Conservation (phyloP, 2,797 vertebrate genomes). For the Sardinella longiceps region DNA sequence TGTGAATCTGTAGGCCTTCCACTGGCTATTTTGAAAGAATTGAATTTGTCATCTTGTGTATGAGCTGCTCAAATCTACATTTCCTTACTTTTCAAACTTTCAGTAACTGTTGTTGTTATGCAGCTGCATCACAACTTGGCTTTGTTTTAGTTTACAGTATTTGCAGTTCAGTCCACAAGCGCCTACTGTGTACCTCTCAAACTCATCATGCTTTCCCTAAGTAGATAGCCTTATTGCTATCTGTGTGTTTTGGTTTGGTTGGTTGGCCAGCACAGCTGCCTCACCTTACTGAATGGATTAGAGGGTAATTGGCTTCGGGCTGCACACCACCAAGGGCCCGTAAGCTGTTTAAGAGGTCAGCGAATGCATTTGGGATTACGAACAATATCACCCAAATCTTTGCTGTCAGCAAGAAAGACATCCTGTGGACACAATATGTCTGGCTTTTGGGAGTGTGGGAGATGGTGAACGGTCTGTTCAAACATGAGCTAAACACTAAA, state of each 20-base stretch:
- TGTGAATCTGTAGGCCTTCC: background rate
- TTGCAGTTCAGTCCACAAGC: background rate
- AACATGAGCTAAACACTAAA: background rate
- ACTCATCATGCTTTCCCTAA: background rate
- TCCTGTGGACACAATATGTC: slow-evolving; percentile 28
- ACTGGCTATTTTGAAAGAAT: background rate
- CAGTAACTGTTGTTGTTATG: background rate
- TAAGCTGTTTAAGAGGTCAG: slow-evolving; percentile 40
- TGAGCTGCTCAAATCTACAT: background rate
- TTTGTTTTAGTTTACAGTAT: background rate
- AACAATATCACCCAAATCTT: slow-evolving; percentile 25
- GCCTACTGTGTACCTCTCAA: background rate
- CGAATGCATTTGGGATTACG: background rate
- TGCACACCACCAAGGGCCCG: background rate
- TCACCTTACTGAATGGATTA: slow-evolving; percentile 34
- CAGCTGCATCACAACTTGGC: background rate
- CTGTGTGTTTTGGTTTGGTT: background rate
- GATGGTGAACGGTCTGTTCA: background rate
- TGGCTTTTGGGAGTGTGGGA: background rate
- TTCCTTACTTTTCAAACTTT: background rate
- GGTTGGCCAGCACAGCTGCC: background rate
- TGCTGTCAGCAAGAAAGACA: slow-evolving; percentile 33
- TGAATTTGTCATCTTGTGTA: background rate
- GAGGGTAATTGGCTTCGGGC: slow-evolving; percentile 40
- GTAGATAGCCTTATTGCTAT: background rate